phyloP scores from a whole-genome alignment of 2,113 vertebrate genomes.

The Dipodomys spectabilis region DNA sequence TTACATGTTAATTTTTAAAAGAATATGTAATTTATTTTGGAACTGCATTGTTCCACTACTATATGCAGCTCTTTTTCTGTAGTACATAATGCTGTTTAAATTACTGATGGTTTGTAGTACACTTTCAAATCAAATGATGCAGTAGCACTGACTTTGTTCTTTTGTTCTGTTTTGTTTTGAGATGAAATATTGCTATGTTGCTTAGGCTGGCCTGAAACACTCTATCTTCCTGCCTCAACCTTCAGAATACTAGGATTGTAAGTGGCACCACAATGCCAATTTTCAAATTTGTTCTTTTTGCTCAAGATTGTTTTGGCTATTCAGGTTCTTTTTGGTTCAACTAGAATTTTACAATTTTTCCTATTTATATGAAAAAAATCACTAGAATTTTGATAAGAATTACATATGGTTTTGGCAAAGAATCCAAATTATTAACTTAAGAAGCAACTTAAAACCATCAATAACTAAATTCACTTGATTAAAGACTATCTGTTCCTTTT shows the following conservation, averaged over 20 bases:
- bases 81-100: too few relatives aligned
- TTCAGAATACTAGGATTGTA: background rate
- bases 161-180: background rate
- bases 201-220: background rate
- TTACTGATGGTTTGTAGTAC: too few relatives aligned
- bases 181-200: background rate
- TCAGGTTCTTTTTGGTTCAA: background rate
- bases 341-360: background rate
- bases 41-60: too few relatives aligned
- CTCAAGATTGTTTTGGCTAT: background rate
- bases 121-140: too few relatives aligned
- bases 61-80: too few relatives aligned
- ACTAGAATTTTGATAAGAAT: background rate
- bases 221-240: background rate
- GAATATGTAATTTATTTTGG: too few relatives aligned
- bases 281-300: background rate
- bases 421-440: conserved; percentile 1
- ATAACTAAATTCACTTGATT: background rate
- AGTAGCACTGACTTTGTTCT: background rate
- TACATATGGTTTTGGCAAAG: background rate
- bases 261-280: background rate
- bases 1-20: background rate
- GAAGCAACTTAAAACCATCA: background rate
- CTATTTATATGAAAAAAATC: background rate
- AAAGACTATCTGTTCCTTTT: background rate